A percentile compares a stretch with the other conserved stretches of the same genome.
Conservation (phyloP, 2,797 vertebrate species). For the Vespertilio murinus region DNA sequence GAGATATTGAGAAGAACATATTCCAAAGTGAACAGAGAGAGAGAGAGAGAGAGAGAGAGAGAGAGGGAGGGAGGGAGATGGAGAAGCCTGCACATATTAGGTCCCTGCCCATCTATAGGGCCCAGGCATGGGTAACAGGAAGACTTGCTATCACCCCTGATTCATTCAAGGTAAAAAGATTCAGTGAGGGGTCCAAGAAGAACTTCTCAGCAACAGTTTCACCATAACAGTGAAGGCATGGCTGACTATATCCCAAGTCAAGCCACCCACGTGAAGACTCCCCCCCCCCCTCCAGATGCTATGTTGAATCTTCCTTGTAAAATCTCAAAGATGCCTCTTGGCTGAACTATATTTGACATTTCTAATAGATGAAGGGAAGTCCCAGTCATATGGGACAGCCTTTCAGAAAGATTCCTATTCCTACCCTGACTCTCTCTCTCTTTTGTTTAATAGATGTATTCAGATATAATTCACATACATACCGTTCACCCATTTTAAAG, state of each 20-base stretch:
- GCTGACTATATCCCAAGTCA: background rate
- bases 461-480: background rate
- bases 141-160: background rate
- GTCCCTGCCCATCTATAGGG: background rate
- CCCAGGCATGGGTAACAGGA: background rate
- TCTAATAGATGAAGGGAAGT: slow-evolving; percentile 19
- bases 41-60: background rate
- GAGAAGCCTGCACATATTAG: background rate
- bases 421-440: background rate
- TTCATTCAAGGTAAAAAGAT: slow-evolving; percentile 6
- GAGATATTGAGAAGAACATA: background rate
- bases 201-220: background rate
- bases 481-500: background rate
- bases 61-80: background rate
- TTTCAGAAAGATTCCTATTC: background rate
- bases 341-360: slow-evolving; percentile 16
- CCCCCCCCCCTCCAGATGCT: background rate
- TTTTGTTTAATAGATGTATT: background rate
- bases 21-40: background rate
- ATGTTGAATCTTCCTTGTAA: background rate
- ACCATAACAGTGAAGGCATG: background rate
- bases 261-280: background rate
- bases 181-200: background rate
- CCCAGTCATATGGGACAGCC: background rate
- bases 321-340: background rate